phyloP scores from a whole-genome alignment of 2,113 vertebrate species.

The Emydura subglobosa region DNA sequence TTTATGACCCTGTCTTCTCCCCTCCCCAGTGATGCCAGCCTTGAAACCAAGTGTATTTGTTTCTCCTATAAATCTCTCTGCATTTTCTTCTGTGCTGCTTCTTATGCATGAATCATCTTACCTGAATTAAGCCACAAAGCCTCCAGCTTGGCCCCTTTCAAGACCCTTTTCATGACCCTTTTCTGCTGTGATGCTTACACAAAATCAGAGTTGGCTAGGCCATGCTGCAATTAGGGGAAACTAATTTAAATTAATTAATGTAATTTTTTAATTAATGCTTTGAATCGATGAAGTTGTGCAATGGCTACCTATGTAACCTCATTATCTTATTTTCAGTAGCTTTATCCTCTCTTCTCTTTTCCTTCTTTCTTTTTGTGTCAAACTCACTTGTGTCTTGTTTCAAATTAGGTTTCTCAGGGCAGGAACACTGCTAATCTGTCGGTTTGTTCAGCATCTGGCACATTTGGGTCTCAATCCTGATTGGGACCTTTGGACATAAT shows the following conservation, averaged over 20 bases:
- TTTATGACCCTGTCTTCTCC: not conserved
- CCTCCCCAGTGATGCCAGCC: not conserved
- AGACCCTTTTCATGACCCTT: not conserved
- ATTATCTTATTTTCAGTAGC: constrained; percentile 58
- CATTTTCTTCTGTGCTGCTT: constrained; percentile 8
- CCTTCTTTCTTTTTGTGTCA: constrained; percentile 35
- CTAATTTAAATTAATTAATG: constrained; percentile 64
- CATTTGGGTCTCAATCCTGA: constrained; percentile 32
- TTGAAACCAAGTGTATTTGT: not conserved
- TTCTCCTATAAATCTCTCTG: not conserved
- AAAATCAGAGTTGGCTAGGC: not conserved
- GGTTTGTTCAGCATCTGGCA: not conserved
- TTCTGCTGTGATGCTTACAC: not conserved
- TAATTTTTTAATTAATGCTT: constrained; percentile 53
- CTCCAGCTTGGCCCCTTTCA: constrained; percentile 5
- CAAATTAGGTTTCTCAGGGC: constrained; percentile 42
- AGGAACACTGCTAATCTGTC: constrained; percentile 18
- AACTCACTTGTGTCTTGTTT: constrained; percentile 18
- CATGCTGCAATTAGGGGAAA: constrained; percentile 8
- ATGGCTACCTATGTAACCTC: constrained; percentile 54
- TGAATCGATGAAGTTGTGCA: constrained; percentile 41
- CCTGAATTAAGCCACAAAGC: constrained; percentile 29
- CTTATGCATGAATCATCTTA: constrained; percentile 33
- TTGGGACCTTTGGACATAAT: constrained; percentile 30
- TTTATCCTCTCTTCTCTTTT: constrained; percentile 21